Base-by-base conservation (phyloP, 1,140 invertebrate genomes). In the Drosophila subpulchrella region DNA sequence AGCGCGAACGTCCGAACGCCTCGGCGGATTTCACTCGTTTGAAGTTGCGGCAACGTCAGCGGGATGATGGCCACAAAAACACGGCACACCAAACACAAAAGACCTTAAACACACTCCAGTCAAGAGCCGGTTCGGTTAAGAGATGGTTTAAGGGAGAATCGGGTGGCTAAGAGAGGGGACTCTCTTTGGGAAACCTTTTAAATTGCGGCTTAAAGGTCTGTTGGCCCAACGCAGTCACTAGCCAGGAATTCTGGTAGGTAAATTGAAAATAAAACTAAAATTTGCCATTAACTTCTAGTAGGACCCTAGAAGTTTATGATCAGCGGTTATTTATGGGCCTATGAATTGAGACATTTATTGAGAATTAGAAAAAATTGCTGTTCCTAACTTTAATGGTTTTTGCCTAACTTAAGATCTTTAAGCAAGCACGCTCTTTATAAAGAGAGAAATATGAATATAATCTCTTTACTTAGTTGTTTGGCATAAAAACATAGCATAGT, bases 1-100 rank as follows among this genome's bases (percentile, higher is more conserved):
- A 38, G 67, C 81, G 59, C 81, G 51, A 46, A 88, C 83, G 83
- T 86, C 83, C 81, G 83, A 81, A 88, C 83, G 83, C 83, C 78
- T 65, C 83, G 58, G 72, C 60, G 83, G 75, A 79, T 88, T 59
- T 72, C 59, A 79, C 66, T 78, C 82, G 83, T 76, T 88, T 86
- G 83, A 86, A 85, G 73, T 85, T 70, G 53, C 41, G 71, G 46
- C 62, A 32, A 36, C 50, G 34, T 13, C 44, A 36, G 39, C 41
- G 27, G n/a, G 3, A 34, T 36, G 57, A 38, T 50, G 46, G 58
- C 47, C 46, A 20, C 36, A 55, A 63, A 71, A 54, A 39, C 55
- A 20, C 61, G 55, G 55, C 50, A 66, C 30, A 59, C 39, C 27
- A 36, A 44, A 44, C 42, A 44, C 17, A 44, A 44, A 44, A 46